Conservation (phyloP, 1,140 invertebrate genomes). For the Plectrocnemia conspersa region DNA sequence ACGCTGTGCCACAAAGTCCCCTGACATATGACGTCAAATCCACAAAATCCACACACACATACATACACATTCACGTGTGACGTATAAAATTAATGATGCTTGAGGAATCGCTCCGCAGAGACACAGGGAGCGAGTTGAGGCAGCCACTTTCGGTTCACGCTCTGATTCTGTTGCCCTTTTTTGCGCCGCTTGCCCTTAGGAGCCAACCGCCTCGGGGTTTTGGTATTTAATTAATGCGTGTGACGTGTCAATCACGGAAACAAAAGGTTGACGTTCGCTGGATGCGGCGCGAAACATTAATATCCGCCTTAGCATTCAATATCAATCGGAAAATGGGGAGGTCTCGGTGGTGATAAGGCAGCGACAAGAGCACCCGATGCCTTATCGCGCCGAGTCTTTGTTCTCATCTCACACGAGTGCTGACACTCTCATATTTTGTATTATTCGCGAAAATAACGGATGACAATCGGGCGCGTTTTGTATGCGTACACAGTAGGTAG, state of each 20-base stretch:
- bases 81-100: slow-evolving; percentile 22
- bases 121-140: not conserved
- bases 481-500: no score
- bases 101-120: slow-evolving; percentile 22
- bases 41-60: not conserved
- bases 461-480: no score
- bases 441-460: no score
- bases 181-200: slow-evolving; percentile 1
- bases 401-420: no score
- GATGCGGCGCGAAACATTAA: no score
- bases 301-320: no score
- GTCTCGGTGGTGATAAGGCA: no score
- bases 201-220: slow-evolving; percentile 11
- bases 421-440: no score
- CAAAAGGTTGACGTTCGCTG: slow-evolving; percentile 4
- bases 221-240: slow-evolving; percentile 26
- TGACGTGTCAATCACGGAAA: not conserved
- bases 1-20: not conserved
- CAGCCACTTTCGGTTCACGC: slow-evolving; percentile 13
- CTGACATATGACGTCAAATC: slow-evolving; percentile 10
- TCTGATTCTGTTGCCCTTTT: slow-evolving; percentile 22
- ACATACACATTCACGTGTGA: slow-evolving; percentile 5
- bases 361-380: no score
- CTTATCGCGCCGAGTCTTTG: no score
- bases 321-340: no score